Base-by-base conservation (phyloP, 1,140 invertebrate genomes). In the Potamilus streckersoni region DNA sequence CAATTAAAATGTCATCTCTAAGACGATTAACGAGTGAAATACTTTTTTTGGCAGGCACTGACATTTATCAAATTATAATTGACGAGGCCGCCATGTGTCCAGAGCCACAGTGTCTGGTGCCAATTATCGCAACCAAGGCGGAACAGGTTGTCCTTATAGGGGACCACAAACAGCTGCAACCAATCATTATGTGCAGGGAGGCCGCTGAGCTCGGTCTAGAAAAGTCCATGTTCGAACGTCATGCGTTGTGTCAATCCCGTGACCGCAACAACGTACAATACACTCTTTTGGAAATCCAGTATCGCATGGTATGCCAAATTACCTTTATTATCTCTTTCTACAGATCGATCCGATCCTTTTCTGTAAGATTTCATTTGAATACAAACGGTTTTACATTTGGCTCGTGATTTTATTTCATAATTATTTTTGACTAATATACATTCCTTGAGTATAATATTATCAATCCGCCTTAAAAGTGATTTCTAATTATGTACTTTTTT, bases 41-140 rank as follows among this genome's bases (percentile, higher is more conserved):
- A 49, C 38, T 8, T 49, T 49, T 6, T 49, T 49, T 8, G 6
- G 5, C 38, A 49, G 11, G 38, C 6, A 49, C 16, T 49, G 59
- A 75, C n/a, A 61, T 82, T 8, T 65, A 60, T 19, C 83, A 88
- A 80, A 60, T 84, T 8, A 86, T 88, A 14, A 84, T 87, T 58
- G 87, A 88, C 69, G 87, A 88, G 74, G 78, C 81, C 71, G 86
- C 83, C 13, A 87, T 87, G 87, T 85, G 84, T 64, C 83, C 82
- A n/a, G 86, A 88, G 65, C 86, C 87, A 23, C 82, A 87, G 58
- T 82, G 78, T 76, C 56, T 88, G 67, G 78, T 86, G 14, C 83
- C 86, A 20, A 82, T 87, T n/a, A 74, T 84, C 13, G 79, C 73
- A 38, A 81, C 78, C 19, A 69, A 79, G n/a, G 76, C 83, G 20